Conservation (phyloP, 2,888 invertebrate genomes). For the Netelia fuscicornis region DNA sequence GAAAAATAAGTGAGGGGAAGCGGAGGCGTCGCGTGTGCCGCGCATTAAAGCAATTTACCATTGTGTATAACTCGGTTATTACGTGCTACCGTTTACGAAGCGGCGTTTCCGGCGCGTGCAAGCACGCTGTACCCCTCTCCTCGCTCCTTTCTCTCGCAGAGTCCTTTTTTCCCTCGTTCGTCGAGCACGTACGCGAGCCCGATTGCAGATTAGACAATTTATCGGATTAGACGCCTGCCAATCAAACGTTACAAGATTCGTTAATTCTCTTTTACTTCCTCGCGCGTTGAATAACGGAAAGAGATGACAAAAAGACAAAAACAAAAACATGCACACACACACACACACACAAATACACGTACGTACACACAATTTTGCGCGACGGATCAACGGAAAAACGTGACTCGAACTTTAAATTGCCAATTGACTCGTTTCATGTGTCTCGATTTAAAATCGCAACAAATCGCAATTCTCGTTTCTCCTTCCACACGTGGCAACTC, state of each 20-base stretch:
- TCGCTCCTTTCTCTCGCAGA: background rate
- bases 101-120: conserved; percentile 72
- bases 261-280: conserved; percentile 14
- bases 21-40: conserved; percentile 75
- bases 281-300: background rate
- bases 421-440: conserved; percentile 32
- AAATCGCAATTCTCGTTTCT: conserved; percentile 9
- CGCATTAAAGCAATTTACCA: conserved; percentile 78
- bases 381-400: conserved; percentile 24
- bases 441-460: conserved; percentile 31
- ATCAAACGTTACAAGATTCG: conserved; percentile 48
- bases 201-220: conserved; percentile 68
- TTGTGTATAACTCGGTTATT: conserved; percentile 77
- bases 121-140: conserved; percentile 25
- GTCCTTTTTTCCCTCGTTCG: conserved; percentile 21
- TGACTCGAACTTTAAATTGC: conserved; percentile 40
- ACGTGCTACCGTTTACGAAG: conserved; percentile 62
- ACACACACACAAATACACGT: no score
- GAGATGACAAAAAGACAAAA: conserved; percentile 14
- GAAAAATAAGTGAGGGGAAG: conserved; percentile 35
- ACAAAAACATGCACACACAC: background rate
- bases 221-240: conserved; percentile 62
- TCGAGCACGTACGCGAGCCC: conserved; percentile 13
- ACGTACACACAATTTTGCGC: no score
- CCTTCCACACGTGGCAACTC: background rate